Evolutionary conservation across 2,797 vertebrate genomes (phyloP).

Genomic region (Distichodus sexfasciatus): DNA sequence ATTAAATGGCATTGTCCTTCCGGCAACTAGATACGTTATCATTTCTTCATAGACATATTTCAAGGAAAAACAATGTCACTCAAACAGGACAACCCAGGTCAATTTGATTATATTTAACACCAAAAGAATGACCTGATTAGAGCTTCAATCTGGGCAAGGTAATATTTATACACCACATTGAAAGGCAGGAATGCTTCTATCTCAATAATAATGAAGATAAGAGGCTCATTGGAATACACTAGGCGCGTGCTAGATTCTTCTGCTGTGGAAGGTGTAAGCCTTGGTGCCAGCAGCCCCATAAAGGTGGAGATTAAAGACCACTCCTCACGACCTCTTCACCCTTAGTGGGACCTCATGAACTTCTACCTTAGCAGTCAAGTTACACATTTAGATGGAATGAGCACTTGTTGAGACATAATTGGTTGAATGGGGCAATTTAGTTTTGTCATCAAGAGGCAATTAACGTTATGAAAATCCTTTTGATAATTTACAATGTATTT

Average conservation of each 20-base stretch:
- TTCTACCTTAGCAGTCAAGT: slow-evolving; percentile 11
- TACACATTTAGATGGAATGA: slow-evolving; percentile 11
- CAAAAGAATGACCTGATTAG: slow-evolving; percentile 10
- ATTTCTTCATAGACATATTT: too few relatives aligned
- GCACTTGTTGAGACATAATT: not conserved
- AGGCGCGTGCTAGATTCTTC: slow-evolving; percentile 72
- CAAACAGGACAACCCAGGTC: not conserved
- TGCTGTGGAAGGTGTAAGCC: slow-evolving; percentile 74
- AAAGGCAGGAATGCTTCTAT: slow-evolving; percentile 32
- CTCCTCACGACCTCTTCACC: slow-evolving; percentile 31
- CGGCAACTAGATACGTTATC: too few relatives aligned
- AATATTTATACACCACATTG: slow-evolving; percentile 28
- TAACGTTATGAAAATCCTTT: not conserved
- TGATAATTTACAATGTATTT: too few relatives aligned
- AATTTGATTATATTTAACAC: slow-evolving; percentile 10
- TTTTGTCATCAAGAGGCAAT: not conserved
- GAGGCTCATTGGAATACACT: slow-evolving; percentile 29
- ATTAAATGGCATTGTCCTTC: too few relatives aligned
- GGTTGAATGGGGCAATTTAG: not conserved
- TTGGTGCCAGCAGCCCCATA: slow-evolving; percentile 32
- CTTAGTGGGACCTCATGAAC: slow-evolving; percentile 27
- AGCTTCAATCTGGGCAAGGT: slow-evolving; percentile 20
- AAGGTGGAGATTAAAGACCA: slow-evolving; percentile 48
- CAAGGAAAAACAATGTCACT: not conserved
- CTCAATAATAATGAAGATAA: slow-evolving; percentile 45